phyloP scores from a whole-genome alignment of 2,888 invertebrate species.

The Noctuana brunneofusca region DNA sequence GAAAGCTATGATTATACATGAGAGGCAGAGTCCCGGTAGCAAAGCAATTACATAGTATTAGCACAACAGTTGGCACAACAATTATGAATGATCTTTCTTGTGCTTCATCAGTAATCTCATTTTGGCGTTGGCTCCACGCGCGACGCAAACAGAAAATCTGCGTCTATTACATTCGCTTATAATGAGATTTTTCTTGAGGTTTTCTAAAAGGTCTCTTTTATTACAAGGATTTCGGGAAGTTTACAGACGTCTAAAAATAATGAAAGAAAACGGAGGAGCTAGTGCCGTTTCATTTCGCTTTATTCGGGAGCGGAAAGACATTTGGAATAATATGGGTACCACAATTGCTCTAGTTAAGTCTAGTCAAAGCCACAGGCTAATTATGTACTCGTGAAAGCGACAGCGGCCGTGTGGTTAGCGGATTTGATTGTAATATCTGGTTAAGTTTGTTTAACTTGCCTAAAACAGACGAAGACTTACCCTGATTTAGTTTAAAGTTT shows the following conservation, averaged over 20 bases:
- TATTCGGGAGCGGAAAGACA: constrained; percentile 7
- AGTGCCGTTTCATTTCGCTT: constrained; percentile 13
- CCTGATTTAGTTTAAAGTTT: too few species aligned
- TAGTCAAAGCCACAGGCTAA: constrained; percentile 16
- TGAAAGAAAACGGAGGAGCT: constrained; percentile 15
- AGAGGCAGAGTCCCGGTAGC: neutral
- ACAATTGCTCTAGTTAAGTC: constrained; percentile 12
- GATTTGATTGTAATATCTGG: neutral
- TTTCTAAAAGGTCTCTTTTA: constrained; percentile 28
- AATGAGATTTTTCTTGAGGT: constrained; percentile 27
- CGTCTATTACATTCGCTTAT: constrained; percentile 30
- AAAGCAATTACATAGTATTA: constrained; percentile 7
- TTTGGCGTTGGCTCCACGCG: constrained; percentile 11
- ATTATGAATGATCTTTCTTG: constrained; percentile 18
- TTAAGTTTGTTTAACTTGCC: too few species aligned
- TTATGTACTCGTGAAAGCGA: neutral
- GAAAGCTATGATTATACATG: constrained; percentile 20
- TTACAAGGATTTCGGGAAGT: constrained; percentile 29
- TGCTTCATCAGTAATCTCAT: constrained; percentile 17
- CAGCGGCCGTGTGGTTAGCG: neutral
- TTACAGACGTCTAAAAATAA: constrained; percentile 32
- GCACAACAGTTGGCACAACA: constrained; percentile 21
- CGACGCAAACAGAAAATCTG: constrained; percentile 18
- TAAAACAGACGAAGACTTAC: too few species aligned
- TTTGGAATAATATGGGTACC: constrained; percentile 24